Conservation (phyloP, 2,113 vertebrate species). For the Sander lucioperca region DNA sequence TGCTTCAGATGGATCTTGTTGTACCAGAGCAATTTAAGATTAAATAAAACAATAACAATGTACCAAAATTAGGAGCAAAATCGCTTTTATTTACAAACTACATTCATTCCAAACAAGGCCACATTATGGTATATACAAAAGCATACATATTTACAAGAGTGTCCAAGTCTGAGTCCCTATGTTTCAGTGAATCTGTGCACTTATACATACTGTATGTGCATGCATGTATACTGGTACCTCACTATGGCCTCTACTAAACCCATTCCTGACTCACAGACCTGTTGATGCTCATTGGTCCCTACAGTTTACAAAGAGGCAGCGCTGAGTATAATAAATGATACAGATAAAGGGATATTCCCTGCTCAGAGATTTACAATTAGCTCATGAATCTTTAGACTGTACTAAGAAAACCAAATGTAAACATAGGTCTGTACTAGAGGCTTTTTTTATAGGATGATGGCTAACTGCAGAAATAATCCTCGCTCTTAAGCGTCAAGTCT, state of each 20-base stretch:
- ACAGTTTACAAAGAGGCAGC: conserved; percentile 8
- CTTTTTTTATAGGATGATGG: neutral
- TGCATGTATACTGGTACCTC: conserved; percentile 43
- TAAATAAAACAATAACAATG: conserved; percentile 7
- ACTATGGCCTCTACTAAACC: conserved; percentile 12
- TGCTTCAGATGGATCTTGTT: neutral
- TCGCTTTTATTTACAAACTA: conserved; percentile 77
- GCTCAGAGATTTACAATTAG: conserved; percentile 14
- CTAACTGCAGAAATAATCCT: neutral
- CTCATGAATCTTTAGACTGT: neutral
- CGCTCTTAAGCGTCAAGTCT: neutral
- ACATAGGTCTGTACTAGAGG: neutral
- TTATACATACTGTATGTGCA: conserved; percentile 21
- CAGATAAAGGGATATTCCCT: neutral
- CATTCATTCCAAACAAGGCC: conserved; percentile 81
- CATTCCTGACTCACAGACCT: conserved; percentile 13
- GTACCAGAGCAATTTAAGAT: neutral
- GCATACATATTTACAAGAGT: conserved; percentile 62
- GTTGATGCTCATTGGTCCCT: neutral
- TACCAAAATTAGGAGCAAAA: conserved; percentile 15
- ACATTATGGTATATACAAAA: conserved; percentile 69
- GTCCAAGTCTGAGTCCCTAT: conserved; percentile 8
- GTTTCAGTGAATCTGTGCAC: conserved; percentile 38
- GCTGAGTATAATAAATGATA: neutral
- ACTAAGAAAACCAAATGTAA: neutral